A percentile compares a stretch with the other conserved stretches of the same genome.
Evolutionary conservation across 2,113 vertebrate species (phyloP).

Genomic region (Mellivora capensis): DNA sequence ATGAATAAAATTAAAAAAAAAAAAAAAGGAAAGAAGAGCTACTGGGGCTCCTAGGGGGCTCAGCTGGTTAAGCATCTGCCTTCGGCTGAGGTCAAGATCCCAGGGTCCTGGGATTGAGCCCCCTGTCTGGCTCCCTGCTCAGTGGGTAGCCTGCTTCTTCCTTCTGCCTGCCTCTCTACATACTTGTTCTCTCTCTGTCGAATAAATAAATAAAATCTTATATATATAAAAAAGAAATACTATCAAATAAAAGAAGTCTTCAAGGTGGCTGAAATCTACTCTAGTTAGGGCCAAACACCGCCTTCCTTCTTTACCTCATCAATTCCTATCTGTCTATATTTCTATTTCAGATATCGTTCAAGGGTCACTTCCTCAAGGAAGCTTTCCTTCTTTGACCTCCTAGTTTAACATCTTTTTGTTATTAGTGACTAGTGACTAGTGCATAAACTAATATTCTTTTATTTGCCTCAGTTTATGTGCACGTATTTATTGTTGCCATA

Average conservation of each 20-base stretch:
- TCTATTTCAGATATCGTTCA: not conserved
- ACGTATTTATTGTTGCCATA: not conserved
- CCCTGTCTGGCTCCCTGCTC: no score
- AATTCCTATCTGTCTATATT: not conserved
- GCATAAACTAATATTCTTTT: not conserved
- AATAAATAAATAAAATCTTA: no score
- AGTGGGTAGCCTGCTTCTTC: no score
- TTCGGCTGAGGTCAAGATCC: no score
- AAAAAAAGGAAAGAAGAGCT: not conserved
- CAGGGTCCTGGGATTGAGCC: no score
- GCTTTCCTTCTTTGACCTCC: not conserved
- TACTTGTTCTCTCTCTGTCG: no score
- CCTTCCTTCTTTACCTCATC: not conserved
- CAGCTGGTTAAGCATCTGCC: no score
- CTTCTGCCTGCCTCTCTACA: no score
- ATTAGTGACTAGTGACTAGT: not conserved
- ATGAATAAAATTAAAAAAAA: no score
- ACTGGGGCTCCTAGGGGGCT: no score
- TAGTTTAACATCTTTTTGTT: not conserved
- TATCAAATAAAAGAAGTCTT: not conserved
- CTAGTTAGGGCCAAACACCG: not conserved
- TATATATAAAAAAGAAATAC: not conserved
- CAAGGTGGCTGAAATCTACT: not conserved
- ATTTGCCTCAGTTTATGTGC: not conserved
- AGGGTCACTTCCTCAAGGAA: not conserved